These are phyloP conservation scores for Caenorhabditis latens DNA, from an alignment of 1,140 invertebrate genomes.

Conservation along the genomic window DNA sequence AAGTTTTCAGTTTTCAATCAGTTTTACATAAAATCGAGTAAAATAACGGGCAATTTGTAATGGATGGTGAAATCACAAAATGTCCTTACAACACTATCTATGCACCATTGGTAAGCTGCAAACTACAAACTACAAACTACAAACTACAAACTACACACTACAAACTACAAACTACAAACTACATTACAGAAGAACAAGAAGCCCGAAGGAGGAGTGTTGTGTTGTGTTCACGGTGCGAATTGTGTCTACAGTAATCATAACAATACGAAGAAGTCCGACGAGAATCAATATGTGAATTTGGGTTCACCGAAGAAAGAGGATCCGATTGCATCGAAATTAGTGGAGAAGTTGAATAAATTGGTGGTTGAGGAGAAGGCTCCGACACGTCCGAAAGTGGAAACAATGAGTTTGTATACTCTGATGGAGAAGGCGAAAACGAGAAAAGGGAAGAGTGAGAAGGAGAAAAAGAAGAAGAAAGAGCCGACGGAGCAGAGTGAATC, in stretches of 20 bases:
- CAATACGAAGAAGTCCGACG: neutral
- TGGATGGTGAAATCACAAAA: slow-evolving; percentile 20
- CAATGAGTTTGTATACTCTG: slow-evolving; percentile 5
- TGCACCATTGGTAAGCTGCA: neutral
- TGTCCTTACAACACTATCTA: slow-evolving; percentile 24
- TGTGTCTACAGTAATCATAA: neutral
- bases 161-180: neutral
- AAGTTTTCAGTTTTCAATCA: too few relatives aligned
- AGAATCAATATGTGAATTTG: slow-evolving; percentile 37
- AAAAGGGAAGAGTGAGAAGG: slow-evolving; percentile 21
- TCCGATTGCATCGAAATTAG: neutral
- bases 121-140: neutral
- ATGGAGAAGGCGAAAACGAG: neutral
- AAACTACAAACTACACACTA: neutral
- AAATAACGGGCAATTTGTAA: neutral
- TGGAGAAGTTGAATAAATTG: slow-evolving; percentile 13
- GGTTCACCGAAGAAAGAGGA: neutral
- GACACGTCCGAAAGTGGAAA: neutral
- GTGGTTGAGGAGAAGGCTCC: neutral
- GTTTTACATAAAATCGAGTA: too few relatives aligned
- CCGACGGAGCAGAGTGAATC: neutral
- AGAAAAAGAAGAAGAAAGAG: neutral
- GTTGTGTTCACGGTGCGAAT: slow-evolving; percentile 10
- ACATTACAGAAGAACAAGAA: slow-evolving; percentile 10
- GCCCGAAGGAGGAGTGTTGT: neutral